A percentile compares a stretch with the other conserved stretches of the same genome.
phyloP scores from a whole-genome alignment of 2,888 invertebrate genomes.

The Dermolepida albohirtum region DNA sequence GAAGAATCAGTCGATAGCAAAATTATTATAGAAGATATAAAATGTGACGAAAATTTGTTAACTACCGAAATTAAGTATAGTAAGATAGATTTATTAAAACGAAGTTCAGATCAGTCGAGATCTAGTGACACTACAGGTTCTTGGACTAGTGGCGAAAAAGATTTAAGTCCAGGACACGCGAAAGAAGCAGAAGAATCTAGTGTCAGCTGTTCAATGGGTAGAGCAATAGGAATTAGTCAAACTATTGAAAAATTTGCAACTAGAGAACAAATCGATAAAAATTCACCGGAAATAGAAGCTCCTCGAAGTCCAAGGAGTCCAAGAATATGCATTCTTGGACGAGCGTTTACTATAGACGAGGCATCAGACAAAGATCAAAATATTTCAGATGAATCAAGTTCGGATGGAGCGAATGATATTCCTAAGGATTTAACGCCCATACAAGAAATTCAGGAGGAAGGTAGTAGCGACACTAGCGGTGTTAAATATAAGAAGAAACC shows the following conservation, averaged over 20 bases:
- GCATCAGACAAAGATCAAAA: constrained; percentile 53
- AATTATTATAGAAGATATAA: constrained; percentile 47
- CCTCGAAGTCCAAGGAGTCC: constrained; percentile 63
- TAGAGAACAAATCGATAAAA: constrained; percentile 70
- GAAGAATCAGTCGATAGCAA: constrained; percentile 37
- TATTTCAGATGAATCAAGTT: constrained; percentile 58
- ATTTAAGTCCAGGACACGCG: constrained; percentile 70
- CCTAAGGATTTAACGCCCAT: constrained; percentile 60
- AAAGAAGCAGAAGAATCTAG: constrained; percentile 81
- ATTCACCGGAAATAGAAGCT: constrained; percentile 57
- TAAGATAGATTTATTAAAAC: constrained; percentile 70
- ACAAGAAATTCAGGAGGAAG: constrained; percentile 54
- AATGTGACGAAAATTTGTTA: constrained; percentile 58
- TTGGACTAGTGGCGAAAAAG: constrained; percentile 84
- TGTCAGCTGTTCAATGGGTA: constrained; percentile 82
- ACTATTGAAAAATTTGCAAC: constrained; percentile 76
- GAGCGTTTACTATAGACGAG: constrained; percentile 65
- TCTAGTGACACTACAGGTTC: constrained; percentile 82
- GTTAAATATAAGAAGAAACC: constrained; percentile 58
- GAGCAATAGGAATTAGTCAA: constrained; percentile 83
- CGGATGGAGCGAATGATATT: constrained; percentile 56
- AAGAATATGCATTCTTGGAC: constrained; percentile 62
- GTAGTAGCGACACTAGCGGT: constrained; percentile 44
- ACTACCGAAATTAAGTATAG: constrained; percentile 67
- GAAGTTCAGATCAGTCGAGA: constrained; percentile 80